Conservation (phyloP, 92 coral and sea anemone species). For the Paramuricea clavata region DNA sequence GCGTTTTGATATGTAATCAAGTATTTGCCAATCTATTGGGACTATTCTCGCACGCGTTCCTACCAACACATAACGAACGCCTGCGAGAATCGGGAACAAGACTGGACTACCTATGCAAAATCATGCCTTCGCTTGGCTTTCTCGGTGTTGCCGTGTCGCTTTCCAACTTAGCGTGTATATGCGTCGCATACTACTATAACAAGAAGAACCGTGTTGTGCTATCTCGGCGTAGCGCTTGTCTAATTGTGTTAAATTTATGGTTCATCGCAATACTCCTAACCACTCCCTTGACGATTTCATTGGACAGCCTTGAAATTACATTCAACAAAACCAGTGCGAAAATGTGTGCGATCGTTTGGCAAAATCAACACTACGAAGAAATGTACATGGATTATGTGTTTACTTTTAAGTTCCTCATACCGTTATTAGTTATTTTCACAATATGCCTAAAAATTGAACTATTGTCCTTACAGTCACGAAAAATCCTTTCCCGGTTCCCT, state of each 20-base stretch:
- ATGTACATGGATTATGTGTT: slow-evolving; percentile 26
- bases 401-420: slow-evolving; percentile 4
- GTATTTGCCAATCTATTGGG: slow-evolving; percentile 25
- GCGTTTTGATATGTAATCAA: slow-evolving; percentile 26
- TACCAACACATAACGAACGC: neutral
- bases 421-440: neutral
- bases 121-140: slow-evolving; percentile 32
- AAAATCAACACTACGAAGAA: neutral
- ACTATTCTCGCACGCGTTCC: slow-evolving; percentile 23
- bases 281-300: slow-evolving; percentile 23
- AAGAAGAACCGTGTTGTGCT: neutral
- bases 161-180: slow-evolving; percentile 4
- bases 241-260: slow-evolving; percentile 28
- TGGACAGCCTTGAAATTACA: neutral
- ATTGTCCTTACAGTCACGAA: neutral
- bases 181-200: slow-evolving; percentile 1
- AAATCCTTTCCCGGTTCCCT: neutral
- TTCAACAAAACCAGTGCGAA: neutral
- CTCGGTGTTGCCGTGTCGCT: slow-evolving; percentile 20
- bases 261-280: slow-evolving; percentile 9
- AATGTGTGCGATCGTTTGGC: slow-evolving; percentile 15
- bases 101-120: neutral
- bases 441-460: neutral
- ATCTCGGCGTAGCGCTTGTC: neutral
- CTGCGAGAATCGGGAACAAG: neutral